These are phyloP conservation scores for Tachystola acroxantha DNA, from an alignment of 2,888 invertebrate species.

Conservation along the genomic window DNA sequence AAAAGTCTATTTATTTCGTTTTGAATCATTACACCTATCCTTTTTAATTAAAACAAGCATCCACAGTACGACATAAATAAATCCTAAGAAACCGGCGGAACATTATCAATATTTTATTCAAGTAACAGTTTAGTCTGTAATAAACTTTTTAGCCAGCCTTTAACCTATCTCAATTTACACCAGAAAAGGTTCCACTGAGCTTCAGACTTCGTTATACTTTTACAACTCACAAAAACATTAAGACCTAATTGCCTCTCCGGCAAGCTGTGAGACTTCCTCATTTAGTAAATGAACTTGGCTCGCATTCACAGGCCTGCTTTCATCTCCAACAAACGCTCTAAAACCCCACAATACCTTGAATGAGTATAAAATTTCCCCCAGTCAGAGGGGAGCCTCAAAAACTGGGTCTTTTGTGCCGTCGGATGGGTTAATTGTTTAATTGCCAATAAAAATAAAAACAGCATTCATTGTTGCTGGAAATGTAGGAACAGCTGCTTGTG, in stretches of 20 bases:
- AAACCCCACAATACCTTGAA: conserved; percentile 60
- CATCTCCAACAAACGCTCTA: conserved; percentile 52
- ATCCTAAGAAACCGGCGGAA: too few relatives aligned
- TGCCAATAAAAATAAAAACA: conserved; percentile 73
- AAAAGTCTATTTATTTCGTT: conserved; percentile 33
- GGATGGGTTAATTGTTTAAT: conserved; percentile 75
- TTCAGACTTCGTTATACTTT: background rate
- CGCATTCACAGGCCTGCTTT: conserved; percentile 38
- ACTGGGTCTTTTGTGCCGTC: conserved; percentile 50
- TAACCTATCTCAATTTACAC: too few relatives aligned
- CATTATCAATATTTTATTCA: too few relatives aligned
- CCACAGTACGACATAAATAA: too few relatives aligned
- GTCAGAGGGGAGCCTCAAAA: conserved; percentile 43
- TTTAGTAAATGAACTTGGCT: conserved; percentile 33
- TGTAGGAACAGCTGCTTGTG: conserved; percentile 35
- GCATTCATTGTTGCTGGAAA: conserved; percentile 36
- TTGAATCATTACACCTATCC: conserved; percentile 4
- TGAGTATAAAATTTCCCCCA: conserved; percentile 69
- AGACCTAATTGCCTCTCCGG: conserved; percentile 33
- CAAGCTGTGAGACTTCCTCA: conserved; percentile 38
- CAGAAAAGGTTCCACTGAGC: too few relatives aligned
- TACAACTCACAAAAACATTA: conserved; percentile 15
- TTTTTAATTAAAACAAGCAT: too few relatives aligned
- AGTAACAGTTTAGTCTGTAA: too few relatives aligned
- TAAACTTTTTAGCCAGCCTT: too few relatives aligned